Base-by-base conservation (phyloP, 1,140 invertebrate genomes). In the Pogonomyrmex barbatus region DNA sequence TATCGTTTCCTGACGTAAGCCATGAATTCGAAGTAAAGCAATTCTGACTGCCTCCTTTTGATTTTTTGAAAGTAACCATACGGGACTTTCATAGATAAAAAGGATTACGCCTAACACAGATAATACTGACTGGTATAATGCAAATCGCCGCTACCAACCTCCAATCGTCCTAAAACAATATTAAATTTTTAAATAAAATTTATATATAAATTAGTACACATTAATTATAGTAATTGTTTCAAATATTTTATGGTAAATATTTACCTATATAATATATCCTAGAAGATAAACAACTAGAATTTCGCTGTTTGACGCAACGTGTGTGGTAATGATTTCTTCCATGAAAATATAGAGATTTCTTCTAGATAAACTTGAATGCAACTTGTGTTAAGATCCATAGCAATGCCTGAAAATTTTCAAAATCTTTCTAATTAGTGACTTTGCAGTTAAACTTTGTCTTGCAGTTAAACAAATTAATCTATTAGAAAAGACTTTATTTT, bases 231-330 rank as follows among this genome's bases (percentile, higher is more conserved):
- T 17, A 54, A 17, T 17, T 54, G 10, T 54, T 0, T 54, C 12
- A 14, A 54, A 10, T 24, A 24, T 54, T 30, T 30, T 30, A 30
- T 60, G 24, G n/a, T 30, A 60, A 1, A 60, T 39, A 62, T 24
- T 24, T 58, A 88, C 87, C 82, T 84, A 93, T 17, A 93, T 93
- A 2, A 96, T 88, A 79, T 95, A 95, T 17, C 95, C 94, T 0
- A 96, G 89, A 2, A 95, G 94, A 90, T 96, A 96, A 1, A 96
- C 96, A 4, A 96, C 83, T 67, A 96, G 95, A 75, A 96, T 96
- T 0, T 96, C 96, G 3, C 95, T 95, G 4, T 95, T 96, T 5
- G 96, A 95, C 17, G 95, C 92, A 10, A 96, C 24, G 24, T 24
- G 24, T 24, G 24, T 95, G 10, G 96, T 96, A 12, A 96, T 91